A percentile compares a stretch with the other conserved stretches of the same genome.
These are phyloP conservation scores for Scelioninae gen. 2 DNA, from an alignment of 2,888 invertebrate genomes.

Conservation along the genomic window DNA sequence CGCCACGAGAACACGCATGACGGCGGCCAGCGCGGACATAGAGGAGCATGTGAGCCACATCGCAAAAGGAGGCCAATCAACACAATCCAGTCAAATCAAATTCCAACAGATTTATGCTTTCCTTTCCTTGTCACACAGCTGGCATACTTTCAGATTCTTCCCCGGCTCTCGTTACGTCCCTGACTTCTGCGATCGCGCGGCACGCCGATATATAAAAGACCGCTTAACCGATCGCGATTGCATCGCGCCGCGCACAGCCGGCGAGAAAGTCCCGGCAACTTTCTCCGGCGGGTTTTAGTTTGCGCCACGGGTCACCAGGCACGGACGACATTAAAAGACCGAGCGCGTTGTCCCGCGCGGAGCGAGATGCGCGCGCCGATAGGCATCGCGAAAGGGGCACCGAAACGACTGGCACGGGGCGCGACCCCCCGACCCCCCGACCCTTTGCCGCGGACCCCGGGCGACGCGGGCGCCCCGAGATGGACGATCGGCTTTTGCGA, in stretches of 20 bases:
- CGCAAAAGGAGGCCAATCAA: too few relatives aligned
- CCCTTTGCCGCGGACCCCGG: too few relatives aligned
- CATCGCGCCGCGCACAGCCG: conserved; percentile 68
- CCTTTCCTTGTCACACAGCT: conserved; percentile 45
- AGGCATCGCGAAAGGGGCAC: conserved; percentile 55
- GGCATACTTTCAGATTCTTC: conserved; percentile 27
- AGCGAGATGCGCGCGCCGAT: conserved; percentile 54
- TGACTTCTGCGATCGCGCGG: conserved; percentile 36
- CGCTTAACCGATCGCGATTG: conserved; percentile 69
- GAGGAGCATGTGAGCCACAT: too few relatives aligned
- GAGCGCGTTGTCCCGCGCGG: conserved; percentile 64
- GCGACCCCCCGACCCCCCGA: too few relatives aligned
- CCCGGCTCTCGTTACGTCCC: conserved; percentile 51
- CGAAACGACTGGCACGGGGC: conserved; percentile 49
- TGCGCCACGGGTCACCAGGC: conserved; percentile 74
- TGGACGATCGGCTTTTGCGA: too few relatives aligned
- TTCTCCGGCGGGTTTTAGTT: conserved; percentile 72
- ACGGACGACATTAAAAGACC: conserved; percentile 72
- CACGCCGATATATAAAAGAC: conserved; percentile 57
- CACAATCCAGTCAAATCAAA: too few relatives aligned
- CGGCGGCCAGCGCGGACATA: too few relatives aligned
- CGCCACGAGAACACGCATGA: too few relatives aligned
- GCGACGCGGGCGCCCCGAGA: too few relatives aligned
- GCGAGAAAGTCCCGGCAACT: conserved; percentile 73
- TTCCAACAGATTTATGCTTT: too few relatives aligned